Percentiles rank a stretch among this genome's conserved stretches.
phyloP scores from a whole-genome alignment of 2,113 vertebrate species.

The Macaca mulatta region DNA sequence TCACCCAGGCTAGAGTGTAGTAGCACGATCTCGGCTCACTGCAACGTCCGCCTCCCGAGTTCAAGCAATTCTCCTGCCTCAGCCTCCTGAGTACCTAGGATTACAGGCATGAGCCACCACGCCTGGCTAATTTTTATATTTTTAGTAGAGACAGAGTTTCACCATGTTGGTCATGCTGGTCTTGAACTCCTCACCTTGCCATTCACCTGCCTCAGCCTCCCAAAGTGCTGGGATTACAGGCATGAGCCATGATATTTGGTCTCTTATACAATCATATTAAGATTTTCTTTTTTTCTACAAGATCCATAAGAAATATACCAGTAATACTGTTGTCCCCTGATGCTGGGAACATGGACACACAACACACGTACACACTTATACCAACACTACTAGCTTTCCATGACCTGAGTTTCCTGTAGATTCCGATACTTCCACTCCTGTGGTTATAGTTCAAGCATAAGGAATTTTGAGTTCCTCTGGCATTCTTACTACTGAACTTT shows the following conservation, averaged over 20 bases:
- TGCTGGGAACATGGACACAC: background rate
- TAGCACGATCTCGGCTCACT: rapidly evolving
- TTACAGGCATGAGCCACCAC: too few relatives aligned
- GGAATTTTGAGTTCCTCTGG: background rate
- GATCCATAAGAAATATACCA: background rate
- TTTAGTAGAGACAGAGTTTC: too few relatives aligned
- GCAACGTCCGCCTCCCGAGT: too few relatives aligned
- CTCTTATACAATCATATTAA: background rate
- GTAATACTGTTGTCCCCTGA: background rate
- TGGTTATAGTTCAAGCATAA: background rate
- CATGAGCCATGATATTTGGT: background rate
- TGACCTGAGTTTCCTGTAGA: background rate
- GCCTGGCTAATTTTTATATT: too few relatives aligned
- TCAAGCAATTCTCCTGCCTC: too few relatives aligned
- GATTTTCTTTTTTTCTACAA: background rate
- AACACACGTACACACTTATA: background rate
- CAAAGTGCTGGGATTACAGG: too few relatives aligned
- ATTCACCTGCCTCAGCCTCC: rapidly evolving
- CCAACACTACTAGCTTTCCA: background rate
- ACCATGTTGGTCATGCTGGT: too few relatives aligned
- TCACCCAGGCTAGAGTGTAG: too few relatives aligned
- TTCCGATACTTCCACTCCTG: background rate
- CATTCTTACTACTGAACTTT: background rate
- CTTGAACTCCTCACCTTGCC: too few relatives aligned
- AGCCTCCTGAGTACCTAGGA: too few relatives aligned